phyloP scores from a whole-genome alignment of 2,888 invertebrate genomes.

The Metopia argyrocephala region DNA sequence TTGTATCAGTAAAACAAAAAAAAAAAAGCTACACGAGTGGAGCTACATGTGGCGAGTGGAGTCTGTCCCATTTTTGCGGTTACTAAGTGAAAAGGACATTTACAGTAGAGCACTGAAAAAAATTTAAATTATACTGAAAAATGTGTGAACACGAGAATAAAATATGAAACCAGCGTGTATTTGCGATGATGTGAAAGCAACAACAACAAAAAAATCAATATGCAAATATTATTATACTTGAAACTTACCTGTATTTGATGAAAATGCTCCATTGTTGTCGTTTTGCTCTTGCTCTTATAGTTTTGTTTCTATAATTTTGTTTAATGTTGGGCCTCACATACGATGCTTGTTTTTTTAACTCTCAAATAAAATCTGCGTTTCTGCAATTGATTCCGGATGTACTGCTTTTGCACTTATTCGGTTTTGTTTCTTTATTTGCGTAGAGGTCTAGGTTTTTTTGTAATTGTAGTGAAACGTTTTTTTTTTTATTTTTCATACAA shows the following conservation, averaged over 20 bases:
- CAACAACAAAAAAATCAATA: slow-evolving; percentile 60
- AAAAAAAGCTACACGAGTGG: not conserved
- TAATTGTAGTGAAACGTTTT: not conserved
- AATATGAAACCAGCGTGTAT: not conserved
- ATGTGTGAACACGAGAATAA: not conserved
- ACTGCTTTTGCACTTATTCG: slow-evolving; percentile 52
- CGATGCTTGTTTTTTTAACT: not conserved
- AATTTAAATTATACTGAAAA: not conserved
- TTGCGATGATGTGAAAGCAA: not conserved
- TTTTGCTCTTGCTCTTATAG: slow-evolving; percentile 28
- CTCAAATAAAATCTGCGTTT: not conserved
- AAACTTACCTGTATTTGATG: slow-evolving; percentile 78
- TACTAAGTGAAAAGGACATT: not conserved
- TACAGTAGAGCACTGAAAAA: not conserved
- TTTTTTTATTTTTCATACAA: not conserved
- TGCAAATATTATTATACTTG: slow-evolving; percentile 66
- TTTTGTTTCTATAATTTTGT: slow-evolving; percentile 49
- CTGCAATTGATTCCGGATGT: not conserved
- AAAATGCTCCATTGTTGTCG: slow-evolving; percentile 75
- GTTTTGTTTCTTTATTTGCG: slow-evolving; percentile 38
- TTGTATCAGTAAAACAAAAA: not conserved
- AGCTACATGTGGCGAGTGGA: not conserved
- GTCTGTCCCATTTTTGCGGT: not conserved
- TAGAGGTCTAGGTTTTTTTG: slow-evolving; percentile 7
- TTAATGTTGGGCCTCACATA: slow-evolving; percentile 44